phyloP scores from a whole-genome alignment of 2,113 vertebrate genomes.

The Leucopsar rothschildi region DNA sequence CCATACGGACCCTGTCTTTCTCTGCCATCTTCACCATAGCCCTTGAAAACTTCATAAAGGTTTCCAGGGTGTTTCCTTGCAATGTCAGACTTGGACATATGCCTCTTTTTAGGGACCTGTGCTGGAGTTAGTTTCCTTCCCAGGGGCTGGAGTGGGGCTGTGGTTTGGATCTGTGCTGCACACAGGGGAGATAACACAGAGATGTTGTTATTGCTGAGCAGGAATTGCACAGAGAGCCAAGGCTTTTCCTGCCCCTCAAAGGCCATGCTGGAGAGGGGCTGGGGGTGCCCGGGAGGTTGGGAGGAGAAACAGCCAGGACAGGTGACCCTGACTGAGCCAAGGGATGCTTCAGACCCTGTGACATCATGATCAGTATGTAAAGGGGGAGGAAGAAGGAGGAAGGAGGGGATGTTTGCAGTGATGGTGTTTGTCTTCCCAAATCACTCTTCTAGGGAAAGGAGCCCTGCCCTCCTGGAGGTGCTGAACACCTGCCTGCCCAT shows the following conservation, averaged over 20 bases:
- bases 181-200: not conserved
- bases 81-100: accelerated
- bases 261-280: accelerated
- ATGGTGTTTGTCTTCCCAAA: not conserved
- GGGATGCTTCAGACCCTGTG: not conserved
- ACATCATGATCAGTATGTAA: not conserved
- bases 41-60: not conserved
- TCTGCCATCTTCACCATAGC: not conserved
- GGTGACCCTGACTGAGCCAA: not conserved
- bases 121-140: not conserved
- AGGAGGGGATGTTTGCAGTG: too few relatives aligned
- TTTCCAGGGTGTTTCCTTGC: not conserved
- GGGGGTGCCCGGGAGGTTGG: not conserved
- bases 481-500: not conserved
- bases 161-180: not conserved
- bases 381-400: not conserved
- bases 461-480: not conserved
- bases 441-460: accelerated
- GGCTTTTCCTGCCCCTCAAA: not conserved
- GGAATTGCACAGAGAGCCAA: not conserved
- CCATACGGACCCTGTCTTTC: accelerated
- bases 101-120: not conserved
- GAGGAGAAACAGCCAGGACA: not conserved
- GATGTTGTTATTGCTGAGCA: not conserved
- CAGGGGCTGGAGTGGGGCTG: not conserved